Evolutionary conservation across 2,113 vertebrate genomes (phyloP).

Genomic region (Cheirogaleus medius): DNA sequence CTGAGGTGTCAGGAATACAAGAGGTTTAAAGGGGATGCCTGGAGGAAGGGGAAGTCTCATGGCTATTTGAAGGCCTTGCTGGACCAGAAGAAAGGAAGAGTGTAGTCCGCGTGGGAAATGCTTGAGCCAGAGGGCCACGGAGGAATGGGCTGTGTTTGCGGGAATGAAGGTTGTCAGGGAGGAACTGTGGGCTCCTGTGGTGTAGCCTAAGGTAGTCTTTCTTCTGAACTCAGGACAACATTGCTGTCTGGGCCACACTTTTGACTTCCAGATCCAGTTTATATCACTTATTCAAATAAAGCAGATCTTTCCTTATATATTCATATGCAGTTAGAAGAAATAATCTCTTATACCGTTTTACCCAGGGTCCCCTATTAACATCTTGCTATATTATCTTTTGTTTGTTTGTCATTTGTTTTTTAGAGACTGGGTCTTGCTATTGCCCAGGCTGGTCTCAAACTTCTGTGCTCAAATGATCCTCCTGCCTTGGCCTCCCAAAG

Average conservation of each 20-base stretch:
- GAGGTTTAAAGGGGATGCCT: neutral
- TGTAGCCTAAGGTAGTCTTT: neutral
- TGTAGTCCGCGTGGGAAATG: neutral
- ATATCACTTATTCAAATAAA: constrained; percentile 19
- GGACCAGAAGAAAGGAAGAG: neutral
- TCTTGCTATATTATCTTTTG: neutral
- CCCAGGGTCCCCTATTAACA: neutral
- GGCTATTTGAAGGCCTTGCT: neutral
- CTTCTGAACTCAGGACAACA: neutral
- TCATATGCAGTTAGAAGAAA: neutral
- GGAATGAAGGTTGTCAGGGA: neutral
- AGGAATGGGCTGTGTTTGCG: neutral
- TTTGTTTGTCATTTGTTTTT: neutral
- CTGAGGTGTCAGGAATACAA: neutral
- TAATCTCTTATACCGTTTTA: neutral
- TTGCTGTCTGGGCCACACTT: neutral
- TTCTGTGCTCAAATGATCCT: too few species aligned
- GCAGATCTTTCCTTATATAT: neutral
- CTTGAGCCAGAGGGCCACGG: too few species aligned
- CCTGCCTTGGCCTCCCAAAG: neutral
- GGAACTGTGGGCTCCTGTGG: neutral
- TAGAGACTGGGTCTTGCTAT: neutral
- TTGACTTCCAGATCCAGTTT: neutral
- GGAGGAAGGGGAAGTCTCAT: neutral
- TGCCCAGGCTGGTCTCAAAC: neutral